These are phyloP conservation scores for Gymnorhina tibicen DNA, from an alignment of 2,113 vertebrate genomes.

Conservation along the genomic window DNA sequence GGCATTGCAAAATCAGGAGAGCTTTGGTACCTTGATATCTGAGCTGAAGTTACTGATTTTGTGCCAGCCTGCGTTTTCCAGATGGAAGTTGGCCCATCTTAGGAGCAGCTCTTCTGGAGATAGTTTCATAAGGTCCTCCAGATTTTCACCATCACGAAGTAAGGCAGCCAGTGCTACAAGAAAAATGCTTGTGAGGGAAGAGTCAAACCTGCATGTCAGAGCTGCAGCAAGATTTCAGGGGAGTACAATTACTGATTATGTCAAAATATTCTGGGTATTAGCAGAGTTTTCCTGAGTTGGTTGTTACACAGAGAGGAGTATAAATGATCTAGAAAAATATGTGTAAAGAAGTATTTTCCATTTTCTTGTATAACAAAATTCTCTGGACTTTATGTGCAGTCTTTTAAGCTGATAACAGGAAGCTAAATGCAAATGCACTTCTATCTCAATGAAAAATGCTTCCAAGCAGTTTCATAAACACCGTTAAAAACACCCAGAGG, in stretches of 20 bases:
- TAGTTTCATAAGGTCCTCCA: conserved; percentile 95
- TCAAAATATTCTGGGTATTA: neutral
- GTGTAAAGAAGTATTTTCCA: neutral
- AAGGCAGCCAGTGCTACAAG: conserved; percentile 89
- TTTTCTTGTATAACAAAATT: neutral
- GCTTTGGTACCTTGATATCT: conserved; percentile 86
- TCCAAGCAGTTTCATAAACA: neutral
- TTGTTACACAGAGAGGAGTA: neutral
- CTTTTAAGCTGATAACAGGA: neutral
- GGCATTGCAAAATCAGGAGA: neutral
- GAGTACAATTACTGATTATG: neutral
- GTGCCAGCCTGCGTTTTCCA: conserved; percentile 85
- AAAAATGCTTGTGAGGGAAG: neutral
- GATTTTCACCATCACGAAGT: conserved; percentile 90
- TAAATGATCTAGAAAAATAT: neutral
- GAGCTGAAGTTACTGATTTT: conserved; percentile 96
- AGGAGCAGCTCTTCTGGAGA: conserved; percentile 95
- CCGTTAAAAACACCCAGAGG: neutral
- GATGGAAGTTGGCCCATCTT: conserved; percentile 95
- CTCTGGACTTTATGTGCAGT: neutral
- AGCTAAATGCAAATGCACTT: neutral
- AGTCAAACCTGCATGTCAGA: neutral
- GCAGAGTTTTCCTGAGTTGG: neutral
- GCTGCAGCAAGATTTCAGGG: neutral
- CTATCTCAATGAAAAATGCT: neutral